A percentile compares a stretch with the other conserved stretches of the same genome.
Conservation (phyloP, 2,113 vertebrate genomes). For the Macquaria australasica region DNA sequence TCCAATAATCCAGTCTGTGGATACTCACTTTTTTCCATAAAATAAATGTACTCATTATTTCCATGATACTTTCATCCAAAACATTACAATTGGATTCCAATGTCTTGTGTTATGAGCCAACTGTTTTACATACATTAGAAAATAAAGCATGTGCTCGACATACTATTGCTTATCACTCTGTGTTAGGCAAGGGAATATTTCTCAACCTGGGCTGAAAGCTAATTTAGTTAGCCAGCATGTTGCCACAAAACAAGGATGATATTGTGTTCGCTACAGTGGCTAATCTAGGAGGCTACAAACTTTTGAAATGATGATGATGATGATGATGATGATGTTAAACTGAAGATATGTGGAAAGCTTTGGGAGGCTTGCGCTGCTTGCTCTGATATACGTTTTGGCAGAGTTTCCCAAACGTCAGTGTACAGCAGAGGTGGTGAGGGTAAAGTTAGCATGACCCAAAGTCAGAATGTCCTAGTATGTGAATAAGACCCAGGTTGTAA, state of each 20-base stretch:
- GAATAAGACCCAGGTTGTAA: too few relatives aligned
- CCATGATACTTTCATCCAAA: neutral
- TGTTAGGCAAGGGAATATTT: neutral
- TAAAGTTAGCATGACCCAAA: too few relatives aligned
- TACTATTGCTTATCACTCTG: neutral
- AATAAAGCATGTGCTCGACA: neutral
- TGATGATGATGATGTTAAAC: neutral
- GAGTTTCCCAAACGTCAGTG: neutral
- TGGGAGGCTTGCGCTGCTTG: neutral
- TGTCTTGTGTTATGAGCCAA: too few relatives aligned
- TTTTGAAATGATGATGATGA: neutral
- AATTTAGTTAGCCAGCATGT: neutral
- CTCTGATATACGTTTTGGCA: neutral
- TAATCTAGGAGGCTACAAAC: neutral
- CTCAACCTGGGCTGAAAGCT: neutral
- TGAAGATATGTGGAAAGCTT: neutral
- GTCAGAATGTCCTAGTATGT: too few relatives aligned
- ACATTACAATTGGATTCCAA: neutral
- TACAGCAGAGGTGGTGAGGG: too few relatives aligned
- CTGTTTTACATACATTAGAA: neutral
- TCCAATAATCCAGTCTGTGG: too few relatives aligned
- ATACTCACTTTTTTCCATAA: neutral
- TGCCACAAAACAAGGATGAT: neutral
- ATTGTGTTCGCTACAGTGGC: neutral
- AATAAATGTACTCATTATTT: neutral